These are phyloP conservation scores for Hylaea fasciaria DNA, from an alignment of 2,888 invertebrate genomes.

Conservation along the genomic window DNA sequence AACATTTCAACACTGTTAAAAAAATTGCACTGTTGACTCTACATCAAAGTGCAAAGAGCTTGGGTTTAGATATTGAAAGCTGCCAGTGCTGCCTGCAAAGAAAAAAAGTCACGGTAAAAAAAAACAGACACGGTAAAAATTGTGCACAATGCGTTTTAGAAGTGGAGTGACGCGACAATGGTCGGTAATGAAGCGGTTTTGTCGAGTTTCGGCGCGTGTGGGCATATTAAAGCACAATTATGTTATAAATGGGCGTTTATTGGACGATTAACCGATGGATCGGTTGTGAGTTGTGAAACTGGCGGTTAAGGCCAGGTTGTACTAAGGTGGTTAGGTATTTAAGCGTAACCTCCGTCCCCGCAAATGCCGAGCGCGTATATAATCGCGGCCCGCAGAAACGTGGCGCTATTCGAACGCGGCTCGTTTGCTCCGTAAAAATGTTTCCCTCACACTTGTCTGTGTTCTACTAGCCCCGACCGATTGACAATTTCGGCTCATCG, in stretches of 20 bases:
- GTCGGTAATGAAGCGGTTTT: constrained; percentile 67
- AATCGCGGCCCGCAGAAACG: no score
- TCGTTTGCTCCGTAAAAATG: no score
- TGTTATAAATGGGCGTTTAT: constrained; percentile 77
- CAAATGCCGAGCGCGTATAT: no score
- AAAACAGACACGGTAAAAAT: constrained; percentile 47
- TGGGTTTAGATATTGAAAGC: constrained; percentile 22
- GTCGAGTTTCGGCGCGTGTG: constrained; percentile 71
- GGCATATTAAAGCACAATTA: constrained; percentile 80
- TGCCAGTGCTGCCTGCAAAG: constrained; percentile 17
- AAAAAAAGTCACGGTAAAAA: constrained; percentile 48
- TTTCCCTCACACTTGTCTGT: no score
- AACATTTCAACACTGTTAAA: constrained; percentile 1
- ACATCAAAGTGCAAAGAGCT: constrained; percentile 8
- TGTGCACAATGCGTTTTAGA: constrained; percentile 62
- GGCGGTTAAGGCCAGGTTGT: no score
- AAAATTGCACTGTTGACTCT: constrained; percentile 9
- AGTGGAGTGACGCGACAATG: constrained; percentile 74
- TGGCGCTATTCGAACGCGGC: no score
- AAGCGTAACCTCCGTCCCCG: no score
- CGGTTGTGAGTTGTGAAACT: constrained; percentile 53
- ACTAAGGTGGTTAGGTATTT: no score
- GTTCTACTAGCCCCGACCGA: no score
- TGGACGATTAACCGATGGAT: constrained; percentile 66
- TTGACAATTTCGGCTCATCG: no score